Base-by-base conservation (phyloP, 2,888 invertebrate species). In the Kuschelorhynchus macadamiae region DNA sequence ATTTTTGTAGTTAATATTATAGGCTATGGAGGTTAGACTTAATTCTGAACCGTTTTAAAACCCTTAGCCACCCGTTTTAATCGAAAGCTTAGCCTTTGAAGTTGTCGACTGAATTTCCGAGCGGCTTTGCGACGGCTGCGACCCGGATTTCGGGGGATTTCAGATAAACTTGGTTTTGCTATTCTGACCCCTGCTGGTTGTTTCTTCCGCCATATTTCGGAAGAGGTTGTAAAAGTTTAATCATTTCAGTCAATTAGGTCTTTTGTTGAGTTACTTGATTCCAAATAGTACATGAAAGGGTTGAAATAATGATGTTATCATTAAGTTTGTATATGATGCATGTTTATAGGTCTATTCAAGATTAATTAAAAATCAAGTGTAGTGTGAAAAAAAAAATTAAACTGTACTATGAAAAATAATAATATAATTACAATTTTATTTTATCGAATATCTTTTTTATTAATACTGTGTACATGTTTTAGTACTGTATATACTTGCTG, bases 31-130 rank as follows among this genome's bases (percentile, higher is more conserved):
- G 59, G 20, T 44, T 14, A 33, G 61, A 62, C 55, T 67, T 67
- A 67, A 67, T 67, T 67, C 67, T 56, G 62, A 46, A 61, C 50
- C 61, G 61, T 67, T 67, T 67, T 61, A 67, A 67, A 67, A 67
- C 67, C 67, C 67, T 67, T 67, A 67, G 62, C 67, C 61, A 56
- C 30, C 56, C 47, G 56, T 62, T 67, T 67, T 67, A 67, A 67
- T 67, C 67, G 67, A 67, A 67, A 67, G 67, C 67, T 67, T 67
- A 62, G 55, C 61, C 67, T 61, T 56, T 62, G 56, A 56, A 67
- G 67, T 67, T 62, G 67, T 67, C 67, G 67, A 67, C 67, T 67
- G 67, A 67, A 67, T 67, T 60, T 67, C 62, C 61, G 62, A 49
- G 61, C 67, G 67, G 67, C 67, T 67, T 67, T 67, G 67, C 65